Evolutionary conservation across 2,113 vertebrate species (phyloP).

Genomic region (Chloroceryle aenea): DNA sequence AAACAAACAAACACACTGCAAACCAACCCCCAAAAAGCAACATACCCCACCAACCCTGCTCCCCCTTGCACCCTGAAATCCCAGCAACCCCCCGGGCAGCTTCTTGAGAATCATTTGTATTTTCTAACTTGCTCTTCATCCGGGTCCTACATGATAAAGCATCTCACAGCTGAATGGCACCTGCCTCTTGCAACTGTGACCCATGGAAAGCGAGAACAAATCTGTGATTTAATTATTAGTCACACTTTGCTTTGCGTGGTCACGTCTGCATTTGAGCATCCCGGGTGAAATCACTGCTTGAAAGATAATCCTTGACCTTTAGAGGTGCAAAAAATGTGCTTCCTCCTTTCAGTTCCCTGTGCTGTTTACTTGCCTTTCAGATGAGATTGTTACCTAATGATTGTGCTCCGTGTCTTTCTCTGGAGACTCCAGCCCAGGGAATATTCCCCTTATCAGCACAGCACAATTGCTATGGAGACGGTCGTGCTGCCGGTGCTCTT

Average conservation of each 20-base stretch:
- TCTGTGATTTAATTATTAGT: background rate
- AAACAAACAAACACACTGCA: background rate
- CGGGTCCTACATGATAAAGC: background rate
- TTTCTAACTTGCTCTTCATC: background rate
- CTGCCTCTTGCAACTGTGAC: background rate
- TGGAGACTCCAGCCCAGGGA: conserved; percentile 50
- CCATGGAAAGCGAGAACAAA: background rate
- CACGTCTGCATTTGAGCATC: background rate
- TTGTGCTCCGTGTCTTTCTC: conserved; percentile 1
- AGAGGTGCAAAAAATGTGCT: background rate
- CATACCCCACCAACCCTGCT: background rate
- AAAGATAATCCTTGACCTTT: background rate
- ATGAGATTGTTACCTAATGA: conserved; percentile 19
- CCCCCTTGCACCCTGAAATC: background rate
- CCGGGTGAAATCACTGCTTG: background rate
- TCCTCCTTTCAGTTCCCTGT: background rate
- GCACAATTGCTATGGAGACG: conserved; percentile 75
- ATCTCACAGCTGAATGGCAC: background rate
- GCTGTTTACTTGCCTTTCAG: background rate
- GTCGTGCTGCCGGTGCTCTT: conserved; percentile 2
- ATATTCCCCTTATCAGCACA: conserved; percentile 38
- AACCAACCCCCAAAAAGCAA: background rate
- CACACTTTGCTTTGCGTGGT: background rate
- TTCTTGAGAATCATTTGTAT: background rate
- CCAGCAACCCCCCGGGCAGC: background rate